Evolutionary conservation across 2,888 invertebrate species (phyloP).

Genomic region (Orchesella flavescens): DNA sequence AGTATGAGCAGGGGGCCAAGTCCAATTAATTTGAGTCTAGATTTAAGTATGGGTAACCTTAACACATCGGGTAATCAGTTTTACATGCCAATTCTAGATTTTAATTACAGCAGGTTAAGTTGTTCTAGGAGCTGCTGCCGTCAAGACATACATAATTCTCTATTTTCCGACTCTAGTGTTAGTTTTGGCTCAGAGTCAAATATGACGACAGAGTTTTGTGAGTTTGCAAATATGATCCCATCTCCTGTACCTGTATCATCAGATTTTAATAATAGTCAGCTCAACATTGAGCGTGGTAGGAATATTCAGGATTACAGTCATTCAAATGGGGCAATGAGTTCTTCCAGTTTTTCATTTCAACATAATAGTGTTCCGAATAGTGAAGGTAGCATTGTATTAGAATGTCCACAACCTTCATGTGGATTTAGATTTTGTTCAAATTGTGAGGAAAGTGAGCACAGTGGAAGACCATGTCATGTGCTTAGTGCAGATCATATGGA

Average conservation of each 20-base stretch:
- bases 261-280: neutral
- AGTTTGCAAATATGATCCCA: constrained; percentile 11
- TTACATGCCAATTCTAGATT: neutral
- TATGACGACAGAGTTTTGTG: neutral
- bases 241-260: constrained; percentile 23
- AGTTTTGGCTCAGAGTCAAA: constrained; percentile 13
- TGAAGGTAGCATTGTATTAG: constrained; percentile 33
- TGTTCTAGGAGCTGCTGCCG: constrained; percentile 9
- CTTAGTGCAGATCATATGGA: constrained; percentile 63
- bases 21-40: constrained; percentile 29
- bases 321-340: neutral
- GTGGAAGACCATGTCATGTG: constrained; percentile 64
- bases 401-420: constrained; percentile 68
- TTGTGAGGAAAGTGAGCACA: constrained; percentile 65
- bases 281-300: constrained; percentile 9
- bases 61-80: neutral
- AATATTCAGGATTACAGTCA: constrained; percentile 9
- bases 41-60: constrained; percentile 6
- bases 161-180: constrained; percentile 21
- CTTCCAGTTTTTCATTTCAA: constrained; percentile 7
- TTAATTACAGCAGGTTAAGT: constrained; percentile 13
- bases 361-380: constrained; percentile 33
- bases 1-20: constrained; percentile 10
- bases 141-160: neutral
- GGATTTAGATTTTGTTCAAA: constrained; percentile 65